phyloP scores from a whole-genome alignment of 2,113 vertebrate genomes.

The Crocuta crocuta region DNA sequence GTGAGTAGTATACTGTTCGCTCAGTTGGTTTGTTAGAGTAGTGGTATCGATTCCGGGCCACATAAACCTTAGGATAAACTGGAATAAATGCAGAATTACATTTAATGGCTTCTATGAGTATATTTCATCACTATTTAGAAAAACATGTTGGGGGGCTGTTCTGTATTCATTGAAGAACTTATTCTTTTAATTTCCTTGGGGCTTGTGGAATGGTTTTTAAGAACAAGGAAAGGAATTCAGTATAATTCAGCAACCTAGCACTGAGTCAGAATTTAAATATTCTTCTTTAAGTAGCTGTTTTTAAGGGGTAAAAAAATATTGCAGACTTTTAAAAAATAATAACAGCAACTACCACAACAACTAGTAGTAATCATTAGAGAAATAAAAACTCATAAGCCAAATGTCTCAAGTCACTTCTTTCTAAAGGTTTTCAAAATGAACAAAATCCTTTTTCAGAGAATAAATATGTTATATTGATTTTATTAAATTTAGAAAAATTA shows the following conservation, averaged over 20 bases:
- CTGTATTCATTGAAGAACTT: neutral
- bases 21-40: constrained; percentile 42
- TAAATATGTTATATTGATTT: neutral
- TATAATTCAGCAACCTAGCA: constrained; percentile 6
- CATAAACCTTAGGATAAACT: constrained; percentile 60
- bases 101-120: constrained; percentile 45
- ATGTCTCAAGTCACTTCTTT: neutral
- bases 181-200: constrained; percentile 25
- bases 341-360: neutral
- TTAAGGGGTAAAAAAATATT: constrained; percentile 14
- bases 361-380: neutral
- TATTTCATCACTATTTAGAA: constrained; percentile 20
- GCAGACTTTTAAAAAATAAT: neutral
- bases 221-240: neutral
- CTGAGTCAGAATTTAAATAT: constrained; percentile 24
- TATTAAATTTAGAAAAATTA: constrained; percentile 23
- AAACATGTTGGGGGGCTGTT: neutral
- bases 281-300: constrained; percentile 24
- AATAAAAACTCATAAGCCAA: neutral
- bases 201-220: constrained; percentile 37
- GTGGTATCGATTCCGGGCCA: constrained; percentile 37
- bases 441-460: constrained; percentile 11
- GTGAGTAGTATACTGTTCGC: constrained; percentile 47
- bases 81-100: constrained; percentile 54
- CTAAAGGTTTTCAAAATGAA: neutral